Base-by-base conservation (phyloP, 2,797 vertebrate species). In the Tiaroga cobitis region DNA sequence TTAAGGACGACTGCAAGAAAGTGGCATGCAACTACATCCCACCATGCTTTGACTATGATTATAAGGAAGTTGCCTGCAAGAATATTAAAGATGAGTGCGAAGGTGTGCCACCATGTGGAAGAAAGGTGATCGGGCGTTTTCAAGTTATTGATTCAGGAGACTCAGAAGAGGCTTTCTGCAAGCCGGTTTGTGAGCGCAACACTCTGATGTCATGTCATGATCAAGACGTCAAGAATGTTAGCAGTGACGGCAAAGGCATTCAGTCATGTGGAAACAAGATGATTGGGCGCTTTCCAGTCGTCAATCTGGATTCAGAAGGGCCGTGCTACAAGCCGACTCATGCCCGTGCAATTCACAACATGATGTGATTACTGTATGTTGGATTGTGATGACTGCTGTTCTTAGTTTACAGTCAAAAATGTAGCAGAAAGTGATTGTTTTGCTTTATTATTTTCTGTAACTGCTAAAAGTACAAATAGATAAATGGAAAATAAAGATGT, bases 231-330 rank as follows among this genome's bases (percentile, higher is more conserved):
- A 41, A 77, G 54, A 77, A 77, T 59, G 34, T 77, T 76, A 49
- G 9, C 51, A 8, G 73, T 34, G 49, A n/a, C 8, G 59, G 54
- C 26, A 59, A 77, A 39, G 24, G 34, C 11, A 10, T 2, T 54
- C 54, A 77, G 34, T 34, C 29, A 18, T 39, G 32, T 26, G 34
- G 51, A 77, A 59, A 37, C 74, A 76, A 77, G 34, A 59, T 59
- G 24, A 77, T 18, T 16, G 19, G 5, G 32, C 0, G 1, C 49
- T 76, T 56, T 51, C 26, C 46, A 37, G 34, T 5, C 13, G 1
- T 77, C 54, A 77, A 59, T 26, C 75, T 61, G 75, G 75, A 59
- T 39, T 26, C 34, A 59, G 24, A 61, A 76, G 74, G 10, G 19
- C 49, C 18, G 21, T n/a, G 11, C 74, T 16, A 32, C 4, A 2